Conservation (phyloP, 1,140 invertebrate genomes). For the Lineus longissimus region DNA sequence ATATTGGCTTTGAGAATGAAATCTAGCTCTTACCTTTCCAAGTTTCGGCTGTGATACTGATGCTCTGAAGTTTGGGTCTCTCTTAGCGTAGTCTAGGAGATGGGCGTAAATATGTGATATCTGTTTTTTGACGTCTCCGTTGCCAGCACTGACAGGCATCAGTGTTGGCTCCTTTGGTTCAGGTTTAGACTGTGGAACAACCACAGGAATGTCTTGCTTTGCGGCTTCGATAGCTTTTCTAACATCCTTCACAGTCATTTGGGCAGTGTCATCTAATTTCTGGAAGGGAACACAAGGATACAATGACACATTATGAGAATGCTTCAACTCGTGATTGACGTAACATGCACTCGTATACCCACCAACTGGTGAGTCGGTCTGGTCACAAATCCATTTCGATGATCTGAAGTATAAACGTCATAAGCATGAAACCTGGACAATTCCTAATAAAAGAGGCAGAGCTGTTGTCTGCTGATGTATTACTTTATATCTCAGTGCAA, state of each 20-base stretch:
- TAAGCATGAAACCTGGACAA: no score
- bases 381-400: no score
- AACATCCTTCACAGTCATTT: conserved; percentile 43
- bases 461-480: no score
- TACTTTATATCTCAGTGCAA: background rate
- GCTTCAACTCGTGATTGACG: no score
- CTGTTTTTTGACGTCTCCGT: conserved; percentile 52
- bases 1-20: background rate
- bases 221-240: conserved; percentile 31
- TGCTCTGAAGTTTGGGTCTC: conserved; percentile 45
- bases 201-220: conserved; percentile 12
- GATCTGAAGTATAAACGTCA: no score
- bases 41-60: conserved; percentile 47
- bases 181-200: conserved; percentile 32
- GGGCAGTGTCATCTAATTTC: conserved; percentile 15
- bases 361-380: no score
- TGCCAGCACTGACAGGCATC: conserved; percentile 41
- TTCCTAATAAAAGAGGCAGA: no score
- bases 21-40: conserved; percentile 39
- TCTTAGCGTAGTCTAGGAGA: conserved; percentile 47
- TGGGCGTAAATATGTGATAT: conserved; percentile 52
- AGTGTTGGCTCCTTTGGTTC: conserved; percentile 39
- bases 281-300: conserved; percentile 14
- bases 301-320: background rate
- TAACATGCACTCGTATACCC: no score